phyloP scores from a whole-genome alignment of 2,113 vertebrate species.

The Bujurquina vittata region DNA sequence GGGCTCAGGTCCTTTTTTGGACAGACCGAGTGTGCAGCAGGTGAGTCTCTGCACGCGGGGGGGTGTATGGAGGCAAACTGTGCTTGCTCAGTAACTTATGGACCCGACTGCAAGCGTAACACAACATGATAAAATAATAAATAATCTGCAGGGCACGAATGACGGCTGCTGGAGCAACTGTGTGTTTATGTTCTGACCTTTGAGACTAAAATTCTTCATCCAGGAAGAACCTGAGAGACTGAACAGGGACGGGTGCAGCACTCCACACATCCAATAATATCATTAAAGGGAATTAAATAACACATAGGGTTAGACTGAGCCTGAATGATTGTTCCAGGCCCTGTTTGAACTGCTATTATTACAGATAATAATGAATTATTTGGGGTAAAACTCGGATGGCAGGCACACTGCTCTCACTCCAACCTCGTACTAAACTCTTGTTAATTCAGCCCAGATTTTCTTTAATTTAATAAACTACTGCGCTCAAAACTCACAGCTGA shows the following conservation, averaged over 20 bases:
- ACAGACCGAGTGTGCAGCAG: too few relatives aligned
- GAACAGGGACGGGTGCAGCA: too few relatives aligned
- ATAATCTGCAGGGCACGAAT: background rate
- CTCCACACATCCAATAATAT: background rate
- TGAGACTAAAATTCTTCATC: background rate
- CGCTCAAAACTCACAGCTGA: background rate
- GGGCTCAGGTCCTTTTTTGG: background rate
- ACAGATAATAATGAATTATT: background rate
- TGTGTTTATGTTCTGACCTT: background rate
- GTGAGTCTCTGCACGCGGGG: too few relatives aligned
- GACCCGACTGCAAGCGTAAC: background rate
- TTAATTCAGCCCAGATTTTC: background rate
- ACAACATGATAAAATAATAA: background rate
- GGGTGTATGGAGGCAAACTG: background rate
- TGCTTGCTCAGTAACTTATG: background rate
- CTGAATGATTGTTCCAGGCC: background rate
- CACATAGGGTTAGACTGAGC: background rate
- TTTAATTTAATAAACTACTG: slow-evolving; percentile 1
- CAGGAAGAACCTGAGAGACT: too few relatives aligned
- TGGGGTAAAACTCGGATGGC: background rate
- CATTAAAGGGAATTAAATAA: background rate
- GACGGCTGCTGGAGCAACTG: background rate
- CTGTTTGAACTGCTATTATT: background rate
- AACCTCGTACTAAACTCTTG: background rate
- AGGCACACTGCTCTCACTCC: background rate